Percentiles rank a stretch among this genome's conserved stretches.
phyloP scores from a whole-genome alignment of 2,797 vertebrate species.

The Pogonophryne albipinna region DNA sequence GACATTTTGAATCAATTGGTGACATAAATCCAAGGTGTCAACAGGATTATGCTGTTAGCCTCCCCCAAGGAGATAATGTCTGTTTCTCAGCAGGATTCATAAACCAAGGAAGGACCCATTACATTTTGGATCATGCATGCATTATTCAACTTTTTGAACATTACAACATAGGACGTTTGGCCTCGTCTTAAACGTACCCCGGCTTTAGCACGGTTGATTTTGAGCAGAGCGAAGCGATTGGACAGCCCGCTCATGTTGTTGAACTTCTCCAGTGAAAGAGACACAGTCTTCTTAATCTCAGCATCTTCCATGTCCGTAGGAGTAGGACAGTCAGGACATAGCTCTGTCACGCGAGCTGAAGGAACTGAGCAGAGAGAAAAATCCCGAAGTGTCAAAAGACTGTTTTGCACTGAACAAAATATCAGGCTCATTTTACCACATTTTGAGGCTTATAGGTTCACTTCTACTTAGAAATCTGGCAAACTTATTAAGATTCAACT shows the following conservation, averaged over 20 bases:
- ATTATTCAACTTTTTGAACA: no score
- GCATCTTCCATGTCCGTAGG: rapidly evolving
- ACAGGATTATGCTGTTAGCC: neutral
- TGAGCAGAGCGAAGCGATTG: conserved; percentile 74
- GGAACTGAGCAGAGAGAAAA: conserved; percentile 63
- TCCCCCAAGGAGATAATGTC: no score
- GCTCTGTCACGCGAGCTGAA: rapidly evolving
- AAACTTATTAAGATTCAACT: neutral
- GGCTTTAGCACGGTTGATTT: conserved; percentile 56
- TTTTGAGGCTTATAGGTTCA: no score
- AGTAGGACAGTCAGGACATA: conserved; percentile 76
- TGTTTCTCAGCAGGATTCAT: no score
- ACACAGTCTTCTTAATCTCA: conserved; percentile 43
- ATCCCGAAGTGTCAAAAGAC: neutral
- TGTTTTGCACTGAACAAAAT: neutral
- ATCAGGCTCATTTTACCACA: neutral
- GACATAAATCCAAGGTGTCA: neutral
- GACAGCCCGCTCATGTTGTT: conserved; percentile 71
- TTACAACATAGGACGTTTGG: no score
- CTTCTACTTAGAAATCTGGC: neutral
- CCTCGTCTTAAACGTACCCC: conserved; percentile 58
- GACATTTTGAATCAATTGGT: neutral
- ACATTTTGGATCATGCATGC: no score
- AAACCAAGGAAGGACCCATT: no score
- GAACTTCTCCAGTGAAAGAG: conserved; percentile 76